Conservation (phyloP, 2,797 vertebrate species). For the Serranus cabrilla region DNA sequence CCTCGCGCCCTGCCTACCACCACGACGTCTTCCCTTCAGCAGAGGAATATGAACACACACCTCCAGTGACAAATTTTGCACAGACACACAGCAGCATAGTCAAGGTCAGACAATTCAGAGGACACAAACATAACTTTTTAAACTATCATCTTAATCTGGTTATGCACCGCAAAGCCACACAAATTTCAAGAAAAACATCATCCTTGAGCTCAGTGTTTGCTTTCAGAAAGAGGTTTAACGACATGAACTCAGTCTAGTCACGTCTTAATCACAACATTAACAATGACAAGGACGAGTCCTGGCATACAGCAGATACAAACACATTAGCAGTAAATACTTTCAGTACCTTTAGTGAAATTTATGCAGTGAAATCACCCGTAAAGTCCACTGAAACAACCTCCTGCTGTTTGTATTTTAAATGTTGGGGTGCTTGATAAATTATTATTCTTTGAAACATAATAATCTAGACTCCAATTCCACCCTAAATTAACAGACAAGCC, state of each 20-base stretch:
- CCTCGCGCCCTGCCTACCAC: no score
- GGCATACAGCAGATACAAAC: background rate
- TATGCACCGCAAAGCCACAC: background rate
- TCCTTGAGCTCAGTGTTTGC: background rate
- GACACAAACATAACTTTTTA: no score
- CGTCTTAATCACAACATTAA: constrained; percentile 5
- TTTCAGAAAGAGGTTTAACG: background rate
- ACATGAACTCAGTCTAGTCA: constrained; percentile 2
- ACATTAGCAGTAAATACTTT: background rate
- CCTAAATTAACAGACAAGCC: background rate
- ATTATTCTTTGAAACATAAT: background rate
- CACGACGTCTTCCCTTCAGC: no score
- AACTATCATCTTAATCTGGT: background rate
- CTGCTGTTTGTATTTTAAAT: background rate
- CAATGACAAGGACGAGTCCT: background rate
- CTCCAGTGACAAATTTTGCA: no score
- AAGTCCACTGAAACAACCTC: background rate
- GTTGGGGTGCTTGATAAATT: background rate
- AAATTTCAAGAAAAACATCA: background rate
- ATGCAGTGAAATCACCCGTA: background rate
- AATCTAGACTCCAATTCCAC: background rate
- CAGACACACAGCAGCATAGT: no score
- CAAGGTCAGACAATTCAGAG: no score
- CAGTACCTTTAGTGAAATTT: background rate
- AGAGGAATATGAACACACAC: no score